phyloP scores from a whole-genome alignment of 2,113 vertebrate genomes.

The Psophia crepitans region DNA sequence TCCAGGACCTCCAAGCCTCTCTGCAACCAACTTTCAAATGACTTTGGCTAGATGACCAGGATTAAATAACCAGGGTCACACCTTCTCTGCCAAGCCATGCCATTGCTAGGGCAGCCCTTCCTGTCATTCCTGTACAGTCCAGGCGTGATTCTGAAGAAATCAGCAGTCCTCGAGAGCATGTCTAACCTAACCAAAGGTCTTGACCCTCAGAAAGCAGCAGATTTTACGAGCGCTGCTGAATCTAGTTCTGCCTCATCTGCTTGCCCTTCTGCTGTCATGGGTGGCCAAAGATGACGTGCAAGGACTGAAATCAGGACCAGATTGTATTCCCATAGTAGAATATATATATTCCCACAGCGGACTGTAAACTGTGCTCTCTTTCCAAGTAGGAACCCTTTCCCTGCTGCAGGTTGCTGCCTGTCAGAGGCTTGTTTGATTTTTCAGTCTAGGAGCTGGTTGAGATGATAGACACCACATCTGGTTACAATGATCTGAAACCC shows the following conservation, averaged over 20 bases:
- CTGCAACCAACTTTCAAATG: neutral
- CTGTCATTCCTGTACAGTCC: neutral
- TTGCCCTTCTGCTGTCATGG: neutral
- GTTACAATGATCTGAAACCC: neutral
- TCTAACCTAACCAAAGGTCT: neutral
- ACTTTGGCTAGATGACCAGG: neutral
- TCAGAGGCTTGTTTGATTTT: neutral
- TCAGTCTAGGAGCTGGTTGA: neutral
- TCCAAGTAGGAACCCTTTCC: neutral
- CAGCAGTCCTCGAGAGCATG: neutral
- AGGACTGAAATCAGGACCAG: neutral
- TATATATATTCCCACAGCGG: neutral
- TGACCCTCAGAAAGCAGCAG: rapidly evolving
- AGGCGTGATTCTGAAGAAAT: neutral
- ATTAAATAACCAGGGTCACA: neutral
- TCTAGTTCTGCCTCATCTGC: neutral
- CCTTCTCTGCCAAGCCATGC: neutral
- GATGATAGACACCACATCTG: neutral
- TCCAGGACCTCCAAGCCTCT: neutral
- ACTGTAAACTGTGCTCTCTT: neutral
- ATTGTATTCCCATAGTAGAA: neutral
- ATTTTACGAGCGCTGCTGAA: neutral
- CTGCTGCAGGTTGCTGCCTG: rapidly evolving
- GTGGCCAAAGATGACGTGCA: neutral
- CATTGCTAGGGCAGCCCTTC: neutral